Evolutionary conservation across 2,113 vertebrate genomes (phyloP).

Genomic region (Nannospalax galili): DNA sequence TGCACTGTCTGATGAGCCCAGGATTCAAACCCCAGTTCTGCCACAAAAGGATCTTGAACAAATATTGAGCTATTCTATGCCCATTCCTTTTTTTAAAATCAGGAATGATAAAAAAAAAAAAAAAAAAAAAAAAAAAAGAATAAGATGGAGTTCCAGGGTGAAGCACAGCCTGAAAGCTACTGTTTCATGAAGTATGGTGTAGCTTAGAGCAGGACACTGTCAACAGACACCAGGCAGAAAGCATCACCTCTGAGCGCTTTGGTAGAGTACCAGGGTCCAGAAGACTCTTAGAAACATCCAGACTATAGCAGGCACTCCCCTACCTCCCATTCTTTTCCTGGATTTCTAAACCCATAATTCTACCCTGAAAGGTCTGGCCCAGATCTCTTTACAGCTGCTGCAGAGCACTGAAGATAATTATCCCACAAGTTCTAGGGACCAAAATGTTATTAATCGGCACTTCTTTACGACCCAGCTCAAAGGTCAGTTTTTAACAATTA

Average conservation of each 20-base stretch:
- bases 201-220: too few relatives aligned
- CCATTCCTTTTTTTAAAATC: neutral
- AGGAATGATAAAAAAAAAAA: neutral
- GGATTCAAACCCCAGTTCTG: neutral
- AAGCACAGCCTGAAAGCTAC: too few relatives aligned
- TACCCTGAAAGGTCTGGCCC: neutral
- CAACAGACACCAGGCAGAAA: neutral
- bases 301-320: rapidly evolving
- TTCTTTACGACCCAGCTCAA: slow-evolving; percentile 52
- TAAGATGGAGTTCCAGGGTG: too few relatives aligned
- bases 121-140: too few relatives aligned
- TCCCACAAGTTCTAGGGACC: neutral
- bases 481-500: slow-evolving; percentile 35
- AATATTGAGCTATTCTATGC: neutral
- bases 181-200: too few relatives aligned
- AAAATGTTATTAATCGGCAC: slow-evolving; percentile 54
- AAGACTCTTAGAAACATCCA: neutral
- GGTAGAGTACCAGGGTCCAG: too few relatives aligned
- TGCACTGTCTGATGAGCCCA: neutral
- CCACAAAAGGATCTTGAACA: neutral
- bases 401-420: slow-evolving; percentile 27
- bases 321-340: neutral
- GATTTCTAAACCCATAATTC: neutral
- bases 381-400: slow-evolving; percentile 12
- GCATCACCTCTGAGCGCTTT: neutral